Percentiles rank a stretch among this genome's conserved stretches.
Conservation (phyloP, 1,140 invertebrate species). For the Heterodera schachtii region DNA sequence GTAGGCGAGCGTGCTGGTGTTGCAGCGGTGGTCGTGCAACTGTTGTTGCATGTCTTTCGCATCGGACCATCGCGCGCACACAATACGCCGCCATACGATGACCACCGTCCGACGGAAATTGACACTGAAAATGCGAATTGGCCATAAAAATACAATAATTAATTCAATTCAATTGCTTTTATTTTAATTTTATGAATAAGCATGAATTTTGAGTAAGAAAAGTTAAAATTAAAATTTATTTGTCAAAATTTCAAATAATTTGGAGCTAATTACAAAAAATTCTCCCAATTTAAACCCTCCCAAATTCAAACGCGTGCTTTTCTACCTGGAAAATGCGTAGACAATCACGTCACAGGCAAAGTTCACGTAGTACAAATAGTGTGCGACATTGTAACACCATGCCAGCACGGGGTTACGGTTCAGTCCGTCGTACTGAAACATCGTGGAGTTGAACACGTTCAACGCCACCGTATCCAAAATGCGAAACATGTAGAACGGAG, state of each 20-base stretch:
- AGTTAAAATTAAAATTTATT: no score
- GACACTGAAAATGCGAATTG: no score
- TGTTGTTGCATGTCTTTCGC: background rate
- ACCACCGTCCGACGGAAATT: conserved; percentile 62
- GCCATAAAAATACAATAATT: no score
- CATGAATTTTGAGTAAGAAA: no score
- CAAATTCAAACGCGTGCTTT: conserved; percentile 4
- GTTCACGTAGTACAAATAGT: conserved; percentile 65
- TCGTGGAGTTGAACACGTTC: conserved; percentile 50
- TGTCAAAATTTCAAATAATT: conserved; percentile 12
- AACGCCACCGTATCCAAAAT: conserved; percentile 60
- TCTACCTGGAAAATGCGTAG: conserved; percentile 64
- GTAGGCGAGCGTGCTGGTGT: background rate
- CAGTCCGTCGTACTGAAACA: conserved; percentile 44
- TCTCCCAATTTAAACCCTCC: background rate
- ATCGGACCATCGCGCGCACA: conserved; percentile 43
- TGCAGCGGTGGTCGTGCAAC: background rate
- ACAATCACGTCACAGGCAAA: conserved; percentile 64
- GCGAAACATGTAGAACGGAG: conserved; percentile 62
- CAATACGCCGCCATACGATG: conserved; percentile 51
- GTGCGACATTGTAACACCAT: conserved; percentile 58
- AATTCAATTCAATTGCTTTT: no score
- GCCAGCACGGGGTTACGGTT: conserved; percentile 37
- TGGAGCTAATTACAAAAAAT: background rate
- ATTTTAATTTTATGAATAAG: no score